A percentile compares a stretch with the other conserved stretches of the same genome.
These are phyloP conservation scores for Caenorhabditis latens DNA, from an alignment of 1,140 invertebrate species.

Conservation along the genomic window DNA sequence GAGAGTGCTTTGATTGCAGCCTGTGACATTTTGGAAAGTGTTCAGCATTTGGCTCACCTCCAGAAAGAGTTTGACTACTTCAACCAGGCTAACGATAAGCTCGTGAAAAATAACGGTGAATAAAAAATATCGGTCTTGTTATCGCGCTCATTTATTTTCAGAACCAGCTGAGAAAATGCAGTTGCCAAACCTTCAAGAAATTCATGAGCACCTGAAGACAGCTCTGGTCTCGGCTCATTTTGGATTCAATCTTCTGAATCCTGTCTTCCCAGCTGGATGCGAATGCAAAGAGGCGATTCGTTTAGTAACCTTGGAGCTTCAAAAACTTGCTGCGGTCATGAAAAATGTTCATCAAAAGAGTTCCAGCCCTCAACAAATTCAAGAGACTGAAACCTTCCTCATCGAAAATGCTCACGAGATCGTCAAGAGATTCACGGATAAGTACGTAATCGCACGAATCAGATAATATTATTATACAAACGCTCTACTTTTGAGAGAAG, in stretches of 20 bases:
- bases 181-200: neutral
- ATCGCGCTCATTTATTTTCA: neutral
- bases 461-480: neutral
- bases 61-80: neutral
- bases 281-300: constrained; percentile 18
- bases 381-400: neutral
- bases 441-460: neutral
- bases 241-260: constrained; percentile 21
- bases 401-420: neutral
- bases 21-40: constrained; percentile 19
- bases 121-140: neutral
- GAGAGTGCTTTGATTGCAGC: neutral
- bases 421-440: neutral
- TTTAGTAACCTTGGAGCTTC: neutral
- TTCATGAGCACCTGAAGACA: neutral
- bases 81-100: neutral
- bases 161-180: neutral
- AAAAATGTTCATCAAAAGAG: neutral
- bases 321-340: neutral
- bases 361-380: neutral
- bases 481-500: no score
- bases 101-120: neutral
- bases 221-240: neutral
- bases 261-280: neutral
- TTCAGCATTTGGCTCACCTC: constrained; percentile 8